Base-by-base conservation (phyloP, 2,888 invertebrate genomes). In the Drosophila percnosoma region DNA sequence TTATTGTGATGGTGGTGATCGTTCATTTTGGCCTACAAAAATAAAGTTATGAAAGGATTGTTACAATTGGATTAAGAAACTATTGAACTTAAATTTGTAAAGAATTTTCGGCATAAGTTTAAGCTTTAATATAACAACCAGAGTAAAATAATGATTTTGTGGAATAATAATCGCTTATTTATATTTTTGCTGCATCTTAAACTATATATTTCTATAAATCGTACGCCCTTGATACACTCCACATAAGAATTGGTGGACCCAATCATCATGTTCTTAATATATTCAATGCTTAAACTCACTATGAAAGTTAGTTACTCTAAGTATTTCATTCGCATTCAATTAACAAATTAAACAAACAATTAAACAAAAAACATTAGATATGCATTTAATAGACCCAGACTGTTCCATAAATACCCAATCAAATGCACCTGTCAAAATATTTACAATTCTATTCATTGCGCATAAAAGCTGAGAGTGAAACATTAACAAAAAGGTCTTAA, bases 1-100 rank as follows among this genome's bases (percentile, higher is more conserved):
- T 93, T 93, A 60, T 91, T 93, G 77, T 93, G 93, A 75, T 93
- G 93, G 80, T 93, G 93, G 81, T 93, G 93, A 83, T 93, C 93
- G 73, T 92, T 93, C 93, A 93, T 93, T 91, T 93, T 93, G 66
- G 93, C 93, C 93, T 93, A 83, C 33, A 18, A 85, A 57, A 58
- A n/a, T 29, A 40, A 0, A 40, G 45, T 8, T 15, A 13, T 18
- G 18, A 29, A 29, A 33, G 13, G 15, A 27, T 29, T 29, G 15
- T 15, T 33, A 24, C 13, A 27, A 38, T 27, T 21, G 0, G 6
- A 34, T 33, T 13, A 15, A 18, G 1, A 27, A 1, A 5, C 15
- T 27, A 18, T 33, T 40, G 10, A 36, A 10, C 0, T 6, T 0
- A 4, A 5, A 4, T 8, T 21, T 45, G 2, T 8, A 4, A 15